A percentile compares a stretch with the other conserved stretches of the same genome.
Conservation (phyloP, 2,113 vertebrate genomes). For the crab-eating macaque (Macaca fascicularis) region DNA sequence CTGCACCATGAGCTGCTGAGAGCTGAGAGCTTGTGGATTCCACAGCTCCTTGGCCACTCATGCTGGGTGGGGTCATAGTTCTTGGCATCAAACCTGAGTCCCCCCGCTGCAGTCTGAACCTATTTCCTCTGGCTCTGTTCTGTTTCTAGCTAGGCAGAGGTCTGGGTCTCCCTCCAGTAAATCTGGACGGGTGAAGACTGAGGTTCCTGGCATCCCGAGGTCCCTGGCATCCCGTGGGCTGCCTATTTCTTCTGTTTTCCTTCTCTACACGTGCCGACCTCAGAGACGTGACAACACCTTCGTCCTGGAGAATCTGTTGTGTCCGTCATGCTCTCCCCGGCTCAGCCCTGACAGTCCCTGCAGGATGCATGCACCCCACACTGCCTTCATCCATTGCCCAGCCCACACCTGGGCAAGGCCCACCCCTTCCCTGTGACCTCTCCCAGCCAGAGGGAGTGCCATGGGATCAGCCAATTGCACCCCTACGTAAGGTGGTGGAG, state of each 20-base stretch:
- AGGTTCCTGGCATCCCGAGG: neutral
- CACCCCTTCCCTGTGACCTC: too few relatives aligned
- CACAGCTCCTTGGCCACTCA: neutral
- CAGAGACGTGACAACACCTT: neutral
- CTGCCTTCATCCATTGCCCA: neutral
- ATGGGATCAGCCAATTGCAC: neutral
- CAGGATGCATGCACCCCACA: rapidly evolving
- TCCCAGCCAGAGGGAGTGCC: neutral
- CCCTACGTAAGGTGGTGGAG: neutral
- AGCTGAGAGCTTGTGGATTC: neutral
- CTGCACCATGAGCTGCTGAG: neutral
- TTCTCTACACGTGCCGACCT: neutral
- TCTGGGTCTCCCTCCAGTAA: too few relatives aligned
- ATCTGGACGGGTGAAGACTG: neutral
- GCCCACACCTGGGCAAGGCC: rapidly evolving
- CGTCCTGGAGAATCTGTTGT: neutral
- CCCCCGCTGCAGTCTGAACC: neutral
- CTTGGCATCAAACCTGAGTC: neutral
- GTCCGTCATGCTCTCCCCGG: neutral
- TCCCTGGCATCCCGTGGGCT: neutral
- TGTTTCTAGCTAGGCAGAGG: neutral
- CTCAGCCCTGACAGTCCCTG: neutral
- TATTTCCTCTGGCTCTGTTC: neutral
- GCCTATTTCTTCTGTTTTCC: too few relatives aligned
- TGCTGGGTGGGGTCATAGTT: too few relatives aligned